Evolutionary conservation across 2,888 invertebrate species (phyloP), one percentile per base, ranked within the genome.

Genomic region (Periphyllus acericola): DNA sequence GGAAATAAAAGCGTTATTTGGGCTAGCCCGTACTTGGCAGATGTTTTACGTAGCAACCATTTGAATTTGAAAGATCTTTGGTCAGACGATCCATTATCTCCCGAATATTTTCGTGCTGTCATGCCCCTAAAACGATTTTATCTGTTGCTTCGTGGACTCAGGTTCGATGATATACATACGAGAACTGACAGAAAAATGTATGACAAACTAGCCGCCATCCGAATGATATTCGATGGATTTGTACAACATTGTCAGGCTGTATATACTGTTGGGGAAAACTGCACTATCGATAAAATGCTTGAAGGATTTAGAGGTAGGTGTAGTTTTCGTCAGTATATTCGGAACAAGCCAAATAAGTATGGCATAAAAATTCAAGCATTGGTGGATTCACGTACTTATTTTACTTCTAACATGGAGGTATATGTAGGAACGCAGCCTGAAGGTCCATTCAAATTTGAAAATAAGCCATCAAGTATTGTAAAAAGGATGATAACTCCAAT

Each of bases 401-500:
- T 76, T 76, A 76, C 46, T 46, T 76, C 76, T 76, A 89, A 89
- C 29, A 55, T 90, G 79, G 89, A 90, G 89, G 72, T 89, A 75
- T 89, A 89, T 83, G n/a, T 40, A 34, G 89, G 89, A 19, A 60
- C 76, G 52, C 89, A 90, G 84, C 89, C 89, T 75, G 78, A 82
- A 46, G 89, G 89, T 6, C 89, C 89, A 34, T 89, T 84, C 82
- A 52, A 75, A 55, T 82, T 89, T 40, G 89, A 82, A 29, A 89
- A 89, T 55, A 83, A 66, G 78, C 75, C 89, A 36, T 88, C 46
- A 60, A 81, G 76, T 68, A 89, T 90, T 82, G 89, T 89, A 21
- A 88, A 89, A 89, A 83, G 89, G 82, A 36, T 90, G 68, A 76
- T 83, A 66, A 55, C 88, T 29, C 89, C 82, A 9, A 89, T 90